Conservation (phyloP, 2,888 invertebrate species). For the Cerastis rubricosa region DNA sequence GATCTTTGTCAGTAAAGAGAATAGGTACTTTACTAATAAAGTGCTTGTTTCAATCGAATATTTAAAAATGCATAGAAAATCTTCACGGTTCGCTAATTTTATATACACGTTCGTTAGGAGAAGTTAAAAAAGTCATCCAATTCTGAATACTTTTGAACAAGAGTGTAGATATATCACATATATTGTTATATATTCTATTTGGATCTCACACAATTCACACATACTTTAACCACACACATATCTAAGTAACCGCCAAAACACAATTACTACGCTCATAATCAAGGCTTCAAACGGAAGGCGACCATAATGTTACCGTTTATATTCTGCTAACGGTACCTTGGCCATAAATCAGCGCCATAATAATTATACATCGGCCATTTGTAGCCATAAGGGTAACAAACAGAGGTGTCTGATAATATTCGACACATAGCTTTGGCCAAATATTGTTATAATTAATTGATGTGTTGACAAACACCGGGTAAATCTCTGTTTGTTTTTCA, state of each 20-base stretch:
- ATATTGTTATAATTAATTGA: constrained; percentile 60
- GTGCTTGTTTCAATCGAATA: neutral
- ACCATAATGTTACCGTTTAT: constrained; percentile 82
- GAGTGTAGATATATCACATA: neutral
- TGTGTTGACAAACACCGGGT: constrained; percentile 60
- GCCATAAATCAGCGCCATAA: constrained; percentile 88
- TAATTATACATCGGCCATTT: constrained; percentile 87
- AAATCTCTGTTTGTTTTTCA: constrained; percentile 50
- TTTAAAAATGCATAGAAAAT: neutral
- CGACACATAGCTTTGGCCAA: constrained; percentile 47
- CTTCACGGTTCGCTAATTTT: neutral
- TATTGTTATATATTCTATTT: neutral
- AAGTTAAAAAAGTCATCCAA: too few relatives aligned
- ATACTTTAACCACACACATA: constrained; percentile 14
- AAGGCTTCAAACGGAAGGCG: constrained; percentile 65
- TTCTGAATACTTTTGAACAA: neutral
- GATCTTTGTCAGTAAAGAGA: neutral
- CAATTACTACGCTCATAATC: constrained; percentile 66
- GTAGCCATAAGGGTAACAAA: constrained; percentile 82
- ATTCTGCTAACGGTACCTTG: constrained; percentile 85
- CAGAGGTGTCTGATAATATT: constrained; percentile 77
- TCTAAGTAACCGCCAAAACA: constrained; percentile 54
- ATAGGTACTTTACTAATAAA: neutral
- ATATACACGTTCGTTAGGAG: neutral
- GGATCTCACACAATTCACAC: constrained; percentile 4